Evolutionary conservation across 2,888 invertebrate genomes (phyloP), one percentile per base, ranked within the genome.

Genomic region (Ashinkailepas kermadecensis): DNA sequence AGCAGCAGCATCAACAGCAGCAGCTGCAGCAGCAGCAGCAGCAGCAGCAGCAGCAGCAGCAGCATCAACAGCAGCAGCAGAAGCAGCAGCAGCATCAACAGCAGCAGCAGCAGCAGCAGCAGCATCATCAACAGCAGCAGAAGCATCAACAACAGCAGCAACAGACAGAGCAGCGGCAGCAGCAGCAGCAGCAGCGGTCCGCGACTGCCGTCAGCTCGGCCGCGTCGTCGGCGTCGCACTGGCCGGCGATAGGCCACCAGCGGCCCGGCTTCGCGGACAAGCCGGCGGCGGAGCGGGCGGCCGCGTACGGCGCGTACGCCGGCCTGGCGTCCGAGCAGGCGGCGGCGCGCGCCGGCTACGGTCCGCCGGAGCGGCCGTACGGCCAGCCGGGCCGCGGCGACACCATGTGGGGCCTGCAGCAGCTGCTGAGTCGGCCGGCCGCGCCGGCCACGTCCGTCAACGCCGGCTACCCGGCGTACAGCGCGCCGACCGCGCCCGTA

Each of bases 211-310:
- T 11, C 67, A n/a, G 25, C 39, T 10, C 23, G 11, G 65, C 70
- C 0, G 70, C 70, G 39, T 39, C 39, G 70, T 39, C 70, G 70
- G 39, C 39, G 39, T 39, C 39, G 39, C 39, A 39, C 70, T 70
- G 70, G 70, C 15, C 70, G 70, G 39, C 70, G 39, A 39, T 39
- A 39, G 70, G 15, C 70, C 39, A 70, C 70, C 70, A 70, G 70
- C 70, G 70, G 13, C 12, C 62, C 62, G 25, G 25, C 70, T 39
- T 39, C 39, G 70, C 25, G 25, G 1, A 23, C 13, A 4, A 13
- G 62, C 3, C 70, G 15, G 70, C 25, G 70, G 15, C 39, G 39
- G 70, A 4, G 39, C 39, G n/a, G 18, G 64, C 21, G n/a, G 64
- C 21, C 64, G 21, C 70, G 39, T 70, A 70, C 39, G 39, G 25